Evolutionary conservation across 2,113 vertebrate genomes (phyloP).

Genomic region (Hippocampus zosterae): DNA sequence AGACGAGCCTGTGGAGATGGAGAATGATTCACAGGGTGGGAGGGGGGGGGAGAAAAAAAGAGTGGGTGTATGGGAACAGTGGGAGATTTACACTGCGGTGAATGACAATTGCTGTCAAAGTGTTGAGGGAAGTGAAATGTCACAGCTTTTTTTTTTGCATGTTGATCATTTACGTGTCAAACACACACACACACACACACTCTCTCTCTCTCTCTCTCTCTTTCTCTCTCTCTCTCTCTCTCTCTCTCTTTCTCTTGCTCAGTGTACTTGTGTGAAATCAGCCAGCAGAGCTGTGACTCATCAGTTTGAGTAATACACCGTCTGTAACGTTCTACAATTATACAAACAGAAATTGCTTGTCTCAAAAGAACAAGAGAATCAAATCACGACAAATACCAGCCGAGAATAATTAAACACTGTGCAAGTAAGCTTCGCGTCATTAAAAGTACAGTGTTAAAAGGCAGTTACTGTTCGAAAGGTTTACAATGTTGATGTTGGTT

Average conservation of each 20-base stretch:
- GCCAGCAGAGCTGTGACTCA: slow-evolving; percentile 49
- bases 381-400: too few species aligned
- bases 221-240: too few species aligned
- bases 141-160: slow-evolving; percentile 32
- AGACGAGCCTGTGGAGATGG: slow-evolving; percentile 1
- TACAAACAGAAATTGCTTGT: too few species aligned
- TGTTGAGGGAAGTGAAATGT: slow-evolving; percentile 53
- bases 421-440: too few species aligned
- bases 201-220: too few species aligned
- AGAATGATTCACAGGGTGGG: slow-evolving; percentile 7
- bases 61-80: slow-evolving; percentile 32
- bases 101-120: slow-evolving; percentile 53
- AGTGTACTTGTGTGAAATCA: slow-evolving; percentile 28
- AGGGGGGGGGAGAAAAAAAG: too few species aligned
- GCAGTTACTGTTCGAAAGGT: too few species aligned
- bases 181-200: background rate
- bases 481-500: too few species aligned
- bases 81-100: slow-evolving; percentile 26
- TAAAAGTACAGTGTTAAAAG: too few species aligned
- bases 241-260: background rate
- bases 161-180: slow-evolving; percentile 42
- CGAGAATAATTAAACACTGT: too few species aligned
- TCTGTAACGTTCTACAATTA: too few species aligned
- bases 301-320: slow-evolving; percentile 39
- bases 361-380: too few species aligned